These are phyloP conservation scores for Limnodromus scolopaceus DNA, from an alignment of 2,797 vertebrate genomes.

Conservation along the genomic window DNA sequence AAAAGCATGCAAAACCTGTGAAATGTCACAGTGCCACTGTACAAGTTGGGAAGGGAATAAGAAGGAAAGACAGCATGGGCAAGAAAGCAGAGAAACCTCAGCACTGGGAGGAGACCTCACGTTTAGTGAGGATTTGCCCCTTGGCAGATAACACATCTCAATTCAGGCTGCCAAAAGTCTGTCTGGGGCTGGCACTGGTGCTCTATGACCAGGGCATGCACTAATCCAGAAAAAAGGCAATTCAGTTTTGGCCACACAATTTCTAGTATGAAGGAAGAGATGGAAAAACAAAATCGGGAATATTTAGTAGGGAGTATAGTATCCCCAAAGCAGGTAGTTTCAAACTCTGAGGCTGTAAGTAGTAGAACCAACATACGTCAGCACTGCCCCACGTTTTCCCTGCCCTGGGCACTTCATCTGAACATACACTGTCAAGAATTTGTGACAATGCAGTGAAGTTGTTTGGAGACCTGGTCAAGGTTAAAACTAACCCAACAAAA, in stretches of 20 bases:
- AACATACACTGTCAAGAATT: background rate
- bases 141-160: no score
- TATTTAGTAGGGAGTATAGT: background rate
- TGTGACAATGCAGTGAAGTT: background rate
- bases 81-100: background rate
- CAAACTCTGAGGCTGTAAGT: background rate
- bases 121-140: background rate
- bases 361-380: background rate
- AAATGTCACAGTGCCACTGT: background rate
- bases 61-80: background rate
- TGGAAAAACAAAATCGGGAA: background rate
- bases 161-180: background rate
- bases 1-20: background rate
- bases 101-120: background rate
- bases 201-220: background rate
- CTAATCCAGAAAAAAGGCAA: background rate
- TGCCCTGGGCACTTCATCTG: background rate
- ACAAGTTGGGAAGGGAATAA: background rate
- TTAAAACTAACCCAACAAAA: background rate
- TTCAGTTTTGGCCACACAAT: background rate
- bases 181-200: background rate
- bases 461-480: background rate
- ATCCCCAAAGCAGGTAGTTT: fast-evolving
- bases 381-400: background rate
- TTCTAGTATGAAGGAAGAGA: background rate